Conservation (phyloP, 2,113 vertebrate species). For the Gallinago undulata region DNA sequence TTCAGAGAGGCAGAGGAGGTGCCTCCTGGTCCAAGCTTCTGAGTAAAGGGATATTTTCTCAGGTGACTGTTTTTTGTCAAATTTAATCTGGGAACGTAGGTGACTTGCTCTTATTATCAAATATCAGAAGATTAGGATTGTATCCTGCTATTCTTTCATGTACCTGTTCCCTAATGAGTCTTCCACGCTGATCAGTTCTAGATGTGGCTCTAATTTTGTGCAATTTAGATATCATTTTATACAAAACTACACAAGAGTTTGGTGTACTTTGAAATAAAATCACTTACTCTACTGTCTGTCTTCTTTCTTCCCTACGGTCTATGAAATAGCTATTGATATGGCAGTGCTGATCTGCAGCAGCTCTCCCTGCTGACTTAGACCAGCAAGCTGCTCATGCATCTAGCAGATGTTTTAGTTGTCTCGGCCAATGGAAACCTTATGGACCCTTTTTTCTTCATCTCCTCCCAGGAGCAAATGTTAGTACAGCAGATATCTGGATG, state of each 20-base stretch:
- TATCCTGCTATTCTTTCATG: neutral
- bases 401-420: constrained; percentile 76
- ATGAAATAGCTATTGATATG: constrained; percentile 65
- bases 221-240: constrained; percentile 1
- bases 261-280: constrained; percentile 40
- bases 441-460: constrained; percentile 68
- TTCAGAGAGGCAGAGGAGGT: neutral
- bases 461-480: constrained; percentile 76
- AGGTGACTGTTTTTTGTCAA: neutral
- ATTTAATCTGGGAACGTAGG: neutral
- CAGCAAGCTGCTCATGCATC: constrained; percentile 73
- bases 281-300: constrained; percentile 30
- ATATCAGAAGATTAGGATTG: neutral
- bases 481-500: constrained; percentile 65
- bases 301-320: neutral
- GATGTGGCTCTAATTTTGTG: neutral
- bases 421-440: constrained; percentile 75
- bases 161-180: neutral
- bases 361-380: constrained; percentile 58
- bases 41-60: neutral
- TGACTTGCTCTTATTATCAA: neutral
- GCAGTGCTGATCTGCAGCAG: constrained; percentile 56
- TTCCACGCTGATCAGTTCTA: neutral
- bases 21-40: neutral
- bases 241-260: constrained; percentile 12